Base-by-base conservation (phyloP, 2,888 invertebrate species). In the Euplexia lucipara region DNA sequence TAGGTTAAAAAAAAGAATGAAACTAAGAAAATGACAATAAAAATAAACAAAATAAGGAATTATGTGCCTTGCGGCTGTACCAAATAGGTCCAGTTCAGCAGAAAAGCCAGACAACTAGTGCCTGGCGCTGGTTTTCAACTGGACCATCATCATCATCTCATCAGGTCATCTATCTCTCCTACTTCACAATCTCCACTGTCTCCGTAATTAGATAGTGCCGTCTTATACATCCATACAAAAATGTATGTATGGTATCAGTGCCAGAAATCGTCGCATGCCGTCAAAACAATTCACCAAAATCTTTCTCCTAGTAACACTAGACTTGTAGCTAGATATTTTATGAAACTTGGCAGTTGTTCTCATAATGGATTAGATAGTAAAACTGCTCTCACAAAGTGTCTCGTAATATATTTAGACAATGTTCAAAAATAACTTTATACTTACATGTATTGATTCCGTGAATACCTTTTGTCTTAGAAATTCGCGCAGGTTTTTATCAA, bases 321-420 rank as follows among this genome's bases (percentile, higher is more conserved):
- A 9, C 37, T 45, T 18, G 32, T 35, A 41, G 10, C n/a, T 39
- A n/a, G 14, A n/a, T 4, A 9, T 51, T 67, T 69, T 44, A 26
- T 45, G 49, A 30, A 39, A 59, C 34, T 49, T 69, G 69, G 16
- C 59, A 26, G 48, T 66, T 30, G 45, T 57, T 58, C 49, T 60
- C 14, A 16, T 70, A 60, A 67, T 67, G 70, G 70, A 67, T 70
- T 70, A 70, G 37, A 16, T 20, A 51, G 34, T 60, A 70, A 60
- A 67, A 51, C n/a, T 39, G 14, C 34, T 60, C 44, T 45, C 34
- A 60, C 37, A 60, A 34, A 34, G 44, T 51, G n/a, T 49, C 42
- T 60, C 44, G 26, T 45, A 67, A 45, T 32, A 35, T 37, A 34
- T 69, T 60, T 67, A 51, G 39, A 34, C 2, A 20, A 26, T 45